These are phyloP conservation scores for Dromas ardeola DNA, from an alignment of 2,113 vertebrate species.

Conservation along the genomic window DNA sequence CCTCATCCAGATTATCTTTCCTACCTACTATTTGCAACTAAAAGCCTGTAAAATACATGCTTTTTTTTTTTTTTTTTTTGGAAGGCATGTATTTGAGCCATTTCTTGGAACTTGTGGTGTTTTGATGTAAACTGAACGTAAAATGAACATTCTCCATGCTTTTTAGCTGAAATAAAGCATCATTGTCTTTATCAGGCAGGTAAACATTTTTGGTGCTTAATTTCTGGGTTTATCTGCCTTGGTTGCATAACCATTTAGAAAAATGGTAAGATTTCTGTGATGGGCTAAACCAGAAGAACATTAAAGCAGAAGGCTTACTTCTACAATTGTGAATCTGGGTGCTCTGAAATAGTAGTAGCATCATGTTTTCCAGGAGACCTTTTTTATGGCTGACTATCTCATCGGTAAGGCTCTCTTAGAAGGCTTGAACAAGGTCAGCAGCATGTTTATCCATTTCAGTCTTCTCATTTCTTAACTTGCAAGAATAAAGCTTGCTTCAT, in stretches of 20 bases:
- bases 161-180: not conserved
- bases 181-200: not conserved
- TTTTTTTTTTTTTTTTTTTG: not conserved
- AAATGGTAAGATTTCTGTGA: not conserved
- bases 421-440: conserved; percentile 59
- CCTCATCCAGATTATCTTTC: not conserved
- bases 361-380: conserved; percentile 66
- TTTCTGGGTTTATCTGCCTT: conserved; percentile 12
- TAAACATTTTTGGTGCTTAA: not conserved
- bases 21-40: not conserved
- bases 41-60: not conserved
- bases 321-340: conserved; percentile 37
- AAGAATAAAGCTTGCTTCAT: not conserved
- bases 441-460: conserved; percentile 39
- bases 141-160: not conserved
- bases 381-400: conserved; percentile 65
- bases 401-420: conserved; percentile 61
- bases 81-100: not conserved
- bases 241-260: not conserved
- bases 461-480: conserved; percentile 46
- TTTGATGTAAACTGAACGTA: not conserved
- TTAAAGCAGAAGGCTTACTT: conserved; percentile 27
- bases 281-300: conserved; percentile 2
- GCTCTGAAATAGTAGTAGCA: conserved; percentile 65
- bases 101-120: not conserved